Evolutionary conservation across 1,140 invertebrate genomes (phyloP).

Genomic region (Laodelphax striatellus): DNA sequence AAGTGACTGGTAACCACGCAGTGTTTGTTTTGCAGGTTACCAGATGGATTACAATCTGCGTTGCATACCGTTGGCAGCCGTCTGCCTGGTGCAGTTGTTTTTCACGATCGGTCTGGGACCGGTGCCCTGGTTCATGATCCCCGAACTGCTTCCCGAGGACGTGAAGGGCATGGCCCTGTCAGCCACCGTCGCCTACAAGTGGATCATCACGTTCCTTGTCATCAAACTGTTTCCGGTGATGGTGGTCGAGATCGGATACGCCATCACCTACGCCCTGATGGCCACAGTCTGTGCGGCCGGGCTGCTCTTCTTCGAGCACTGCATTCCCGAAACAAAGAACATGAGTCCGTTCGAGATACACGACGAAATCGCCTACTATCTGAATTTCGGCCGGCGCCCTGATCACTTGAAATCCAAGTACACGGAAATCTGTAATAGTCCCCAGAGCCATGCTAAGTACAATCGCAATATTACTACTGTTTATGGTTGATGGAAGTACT

Average conservation of each 20-base stretch:
- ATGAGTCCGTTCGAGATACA: too few species aligned
- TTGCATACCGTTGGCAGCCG: too few species aligned
- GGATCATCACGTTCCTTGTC: slow-evolving; percentile 39
- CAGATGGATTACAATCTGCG: too few species aligned
- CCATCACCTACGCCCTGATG: slow-evolving; percentile 73
- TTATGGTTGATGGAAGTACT: too few species aligned
- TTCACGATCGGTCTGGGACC: slow-evolving; percentile 54
- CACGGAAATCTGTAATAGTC: too few species aligned
- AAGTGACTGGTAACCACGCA: too few species aligned
- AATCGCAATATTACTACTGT: too few species aligned
- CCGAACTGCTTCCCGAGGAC: slow-evolving; percentile 51
- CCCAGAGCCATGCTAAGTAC: too few species aligned
- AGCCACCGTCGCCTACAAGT: slow-evolving; percentile 35
- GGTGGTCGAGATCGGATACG: slow-evolving; percentile 45
- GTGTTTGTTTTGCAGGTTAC: too few species aligned
- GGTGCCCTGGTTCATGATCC: slow-evolving; percentile 58
- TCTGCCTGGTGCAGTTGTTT: background rate
- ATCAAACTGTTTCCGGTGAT: slow-evolving; percentile 36
- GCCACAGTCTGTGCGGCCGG: slow-evolving; percentile 56
- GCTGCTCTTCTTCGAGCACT: slow-evolving; percentile 54
- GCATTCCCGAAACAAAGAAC: slow-evolving; percentile 67
- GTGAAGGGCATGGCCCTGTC: slow-evolving; percentile 44
- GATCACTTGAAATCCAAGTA: too few species aligned
- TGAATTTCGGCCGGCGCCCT: too few species aligned
- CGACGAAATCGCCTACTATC: too few species aligned